Evolutionary conservation across 2,113 vertebrate species (phyloP).

Genomic region (Xiphias gladius): DNA sequence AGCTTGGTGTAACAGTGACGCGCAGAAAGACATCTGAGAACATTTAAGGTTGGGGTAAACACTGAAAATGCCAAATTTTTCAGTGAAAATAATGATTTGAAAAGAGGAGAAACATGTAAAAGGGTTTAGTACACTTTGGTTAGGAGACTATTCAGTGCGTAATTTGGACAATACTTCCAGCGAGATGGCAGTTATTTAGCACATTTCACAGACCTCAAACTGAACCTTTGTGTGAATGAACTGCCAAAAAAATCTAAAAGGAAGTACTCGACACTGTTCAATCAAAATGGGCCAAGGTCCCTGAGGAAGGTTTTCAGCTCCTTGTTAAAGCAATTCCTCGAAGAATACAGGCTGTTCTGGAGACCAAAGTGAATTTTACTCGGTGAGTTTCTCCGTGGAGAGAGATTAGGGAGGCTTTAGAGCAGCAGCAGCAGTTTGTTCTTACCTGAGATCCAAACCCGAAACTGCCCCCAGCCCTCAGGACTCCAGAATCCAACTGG

Average conservation of each 20-base stretch:
- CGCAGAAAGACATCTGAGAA: no score
- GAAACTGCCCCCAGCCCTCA: not conserved
- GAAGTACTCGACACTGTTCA: not conserved
- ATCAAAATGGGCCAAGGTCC: not conserved
- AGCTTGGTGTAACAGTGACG: no score
- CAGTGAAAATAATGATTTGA: not conserved
- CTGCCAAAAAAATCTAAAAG: not conserved
- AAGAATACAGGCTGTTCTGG: not conserved
- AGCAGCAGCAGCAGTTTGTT: not conserved
- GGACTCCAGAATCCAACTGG: no score
- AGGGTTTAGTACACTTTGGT: no score
- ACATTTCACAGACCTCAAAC: not conserved
- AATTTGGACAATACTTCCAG: no score
- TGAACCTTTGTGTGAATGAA: not conserved
- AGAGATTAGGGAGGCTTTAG: conserved; percentile 6
- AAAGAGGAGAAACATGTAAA: no score
- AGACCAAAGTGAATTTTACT: not conserved
- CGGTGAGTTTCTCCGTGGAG: not conserved
- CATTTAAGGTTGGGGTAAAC: no score
- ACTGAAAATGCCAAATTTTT: not conserved
- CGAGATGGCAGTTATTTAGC: not conserved
- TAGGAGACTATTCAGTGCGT: not conserved
- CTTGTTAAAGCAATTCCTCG: not conserved
- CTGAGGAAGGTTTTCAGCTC: not conserved
- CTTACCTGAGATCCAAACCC: not conserved